Percentiles rank a stretch among this genome's conserved stretches.
phyloP scores from a whole-genome alignment of 2,888 invertebrate species.

The Metopia argyrocephala region DNA sequence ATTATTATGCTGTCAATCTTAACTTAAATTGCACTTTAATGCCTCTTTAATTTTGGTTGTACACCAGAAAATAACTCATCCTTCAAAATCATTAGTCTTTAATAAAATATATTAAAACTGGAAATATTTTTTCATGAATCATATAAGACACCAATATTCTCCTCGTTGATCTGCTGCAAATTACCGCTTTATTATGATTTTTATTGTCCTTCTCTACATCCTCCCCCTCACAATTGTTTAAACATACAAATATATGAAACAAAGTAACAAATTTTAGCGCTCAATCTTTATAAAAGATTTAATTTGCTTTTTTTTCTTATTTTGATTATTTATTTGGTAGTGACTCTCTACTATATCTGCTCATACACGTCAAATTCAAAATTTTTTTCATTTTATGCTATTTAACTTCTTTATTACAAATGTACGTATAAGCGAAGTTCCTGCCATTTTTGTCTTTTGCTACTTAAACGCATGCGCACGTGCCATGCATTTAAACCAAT shows the following conservation, averaged over 20 bases:
- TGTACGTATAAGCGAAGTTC: slow-evolving; percentile 28
- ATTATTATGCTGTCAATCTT: too few relatives aligned
- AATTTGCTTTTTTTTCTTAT: background rate
- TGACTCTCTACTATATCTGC: too few relatives aligned
- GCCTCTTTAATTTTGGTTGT: too few relatives aligned
- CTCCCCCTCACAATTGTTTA: background rate
- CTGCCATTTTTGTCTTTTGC: slow-evolving; percentile 58
- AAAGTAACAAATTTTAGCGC: too few relatives aligned
- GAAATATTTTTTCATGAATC: background rate
- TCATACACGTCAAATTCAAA: slow-evolving; percentile 33
- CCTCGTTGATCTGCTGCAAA: slow-evolving; percentile 34
- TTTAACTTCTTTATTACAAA: slow-evolving; percentile 41
- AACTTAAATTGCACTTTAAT: too few relatives aligned
- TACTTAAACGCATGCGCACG: slow-evolving; percentile 64
- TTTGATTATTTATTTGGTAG: slow-evolving; percentile 4
- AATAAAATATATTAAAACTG: too few relatives aligned
- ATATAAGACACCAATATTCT: background rate
- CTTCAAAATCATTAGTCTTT: too few relatives aligned
- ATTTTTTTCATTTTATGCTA: slow-evolving; percentile 23
- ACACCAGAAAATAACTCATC: too few relatives aligned
- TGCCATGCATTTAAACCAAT: slow-evolving; percentile 64
- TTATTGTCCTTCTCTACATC: too few relatives aligned
- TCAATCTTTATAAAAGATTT: slow-evolving; percentile 1
- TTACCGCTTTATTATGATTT: slow-evolving; percentile 53
- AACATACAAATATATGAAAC: too few relatives aligned